Percentiles rank a stretch among this genome's conserved stretches.
Conservation (phyloP, 2,113 vertebrate species). For the Gobio gobio region DNA sequence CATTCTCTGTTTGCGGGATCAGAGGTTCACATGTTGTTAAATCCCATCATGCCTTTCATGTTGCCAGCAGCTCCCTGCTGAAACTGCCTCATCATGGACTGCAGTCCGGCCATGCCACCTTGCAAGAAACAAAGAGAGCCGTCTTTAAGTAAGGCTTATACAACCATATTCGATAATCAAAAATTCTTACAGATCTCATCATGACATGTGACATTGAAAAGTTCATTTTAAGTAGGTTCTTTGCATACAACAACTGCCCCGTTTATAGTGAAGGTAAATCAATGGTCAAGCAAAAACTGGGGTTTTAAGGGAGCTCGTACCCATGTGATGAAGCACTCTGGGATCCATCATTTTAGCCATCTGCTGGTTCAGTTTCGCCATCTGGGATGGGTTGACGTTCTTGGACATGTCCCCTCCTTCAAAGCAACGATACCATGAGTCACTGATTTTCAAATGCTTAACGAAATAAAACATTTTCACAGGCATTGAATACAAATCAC, state of each 20-base stretch:
- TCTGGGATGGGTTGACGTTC: slow-evolving; percentile 97
- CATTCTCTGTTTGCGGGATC: slow-evolving; percentile 71
- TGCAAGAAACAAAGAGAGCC: not conserved
- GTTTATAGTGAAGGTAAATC: not conserved
- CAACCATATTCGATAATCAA: not conserved
- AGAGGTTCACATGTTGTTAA: slow-evolving; percentile 96
- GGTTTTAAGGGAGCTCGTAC: slow-evolving; percentile 69
- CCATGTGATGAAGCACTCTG: slow-evolving; percentile 98
- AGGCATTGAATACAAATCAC: not conserved
- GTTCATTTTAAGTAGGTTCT: not conserved
- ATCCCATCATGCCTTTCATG: slow-evolving; percentile 99
- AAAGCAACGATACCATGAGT: slow-evolving; percentile 29
- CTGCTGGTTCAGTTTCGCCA: slow-evolving; percentile 99
- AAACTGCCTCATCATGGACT: slow-evolving; percentile 99
- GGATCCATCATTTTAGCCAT: slow-evolving; percentile 99
- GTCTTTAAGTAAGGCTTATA: not conserved
- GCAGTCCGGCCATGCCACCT: slow-evolving; percentile 98
- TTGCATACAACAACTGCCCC: not conserved
- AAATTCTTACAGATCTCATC: not conserved
- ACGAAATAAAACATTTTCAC: slow-evolving; percentile 5
- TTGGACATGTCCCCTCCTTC: slow-evolving; percentile 98
- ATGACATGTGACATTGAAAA: not conserved
- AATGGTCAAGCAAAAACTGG: not conserved
- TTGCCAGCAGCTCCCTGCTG: slow-evolving; percentile 98
- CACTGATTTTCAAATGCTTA: not conserved